Evolutionary conservation across 2,888 invertebrate species (phyloP).

Genomic region (Erannis defoliaria): DNA sequence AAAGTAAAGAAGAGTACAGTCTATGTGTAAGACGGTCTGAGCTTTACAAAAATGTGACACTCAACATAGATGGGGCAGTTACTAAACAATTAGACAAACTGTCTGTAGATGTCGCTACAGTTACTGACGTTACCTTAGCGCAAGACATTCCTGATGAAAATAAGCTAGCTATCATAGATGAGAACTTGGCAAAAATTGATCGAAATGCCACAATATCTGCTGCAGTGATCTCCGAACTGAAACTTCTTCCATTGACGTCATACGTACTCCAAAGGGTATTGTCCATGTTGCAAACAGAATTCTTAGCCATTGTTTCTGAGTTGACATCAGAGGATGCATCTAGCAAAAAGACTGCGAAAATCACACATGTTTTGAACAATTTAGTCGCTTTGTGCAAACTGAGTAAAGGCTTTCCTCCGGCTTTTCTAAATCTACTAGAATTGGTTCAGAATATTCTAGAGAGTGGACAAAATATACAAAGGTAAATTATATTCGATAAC

Average conservation of each 20-base stretch:
- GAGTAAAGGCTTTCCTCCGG: constrained; percentile 66
- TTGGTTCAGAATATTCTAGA: constrained; percentile 55
- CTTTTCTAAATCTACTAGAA: constrained; percentile 65
- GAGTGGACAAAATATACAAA: constrained; percentile 48
- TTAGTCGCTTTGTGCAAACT: constrained; percentile 54
- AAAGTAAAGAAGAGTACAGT: constrained; percentile 63
- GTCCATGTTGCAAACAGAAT: constrained; percentile 57
- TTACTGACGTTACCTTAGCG: constrained; percentile 59
- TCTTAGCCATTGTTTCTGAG: constrained; percentile 53
- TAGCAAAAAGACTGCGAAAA: constrained; percentile 29
- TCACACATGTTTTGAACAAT: constrained; percentile 49
- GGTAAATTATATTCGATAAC: constrained; percentile 51
- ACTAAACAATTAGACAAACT: constrained; percentile 64
- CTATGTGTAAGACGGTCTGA: constrained; percentile 54
- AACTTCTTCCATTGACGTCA: constrained; percentile 87
- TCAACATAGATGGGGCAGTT: constrained; percentile 67
- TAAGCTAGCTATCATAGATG: constrained; percentile 52
- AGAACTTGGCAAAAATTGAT: constrained; percentile 52
- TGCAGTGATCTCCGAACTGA: constrained; percentile 46
- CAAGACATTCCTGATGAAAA: constrained; percentile 64
- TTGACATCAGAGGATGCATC: constrained; percentile 35
- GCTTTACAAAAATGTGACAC: constrained; percentile 58
- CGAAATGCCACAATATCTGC: constrained; percentile 42
- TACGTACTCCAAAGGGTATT: constrained; percentile 78
- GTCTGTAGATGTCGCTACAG: constrained; percentile 46